phyloP scores from a whole-genome alignment of 1,140 invertebrate species.

The Globodera ellingtonae region DNA sequence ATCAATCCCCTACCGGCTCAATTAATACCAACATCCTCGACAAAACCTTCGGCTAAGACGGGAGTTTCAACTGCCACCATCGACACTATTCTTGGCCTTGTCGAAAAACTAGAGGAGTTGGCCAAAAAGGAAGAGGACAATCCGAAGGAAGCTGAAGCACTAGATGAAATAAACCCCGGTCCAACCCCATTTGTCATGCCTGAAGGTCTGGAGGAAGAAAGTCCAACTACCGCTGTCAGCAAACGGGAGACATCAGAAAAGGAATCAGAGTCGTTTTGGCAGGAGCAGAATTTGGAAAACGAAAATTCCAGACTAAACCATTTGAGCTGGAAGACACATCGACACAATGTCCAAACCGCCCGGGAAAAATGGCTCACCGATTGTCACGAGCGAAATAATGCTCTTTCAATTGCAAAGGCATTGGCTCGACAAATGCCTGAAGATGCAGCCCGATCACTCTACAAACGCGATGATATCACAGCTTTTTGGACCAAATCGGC shows the following conservation, averaged over 20 bases:
- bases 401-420: constrained; percentile 5
- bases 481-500: background rate
- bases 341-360: background rate
- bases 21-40: too few relatives aligned
- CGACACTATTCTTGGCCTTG: too few relatives aligned
- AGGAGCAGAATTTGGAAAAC: background rate
- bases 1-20: too few relatives aligned
- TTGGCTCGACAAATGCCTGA: constrained; percentile 6
- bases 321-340: background rate
- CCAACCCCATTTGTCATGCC: constrained; percentile 2
- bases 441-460: background rate
- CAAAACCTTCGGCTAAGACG: too few relatives aligned
- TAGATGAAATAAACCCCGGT: background rate
- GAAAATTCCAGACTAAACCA: background rate
- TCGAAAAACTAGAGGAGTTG: background rate
- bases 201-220: background rate
- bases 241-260: background rate
- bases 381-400: background rate
- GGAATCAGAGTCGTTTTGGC: background rate
- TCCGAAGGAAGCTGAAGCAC: background rate
- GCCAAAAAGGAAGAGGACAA: background rate
- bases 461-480: constrained; percentile 10
- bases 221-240: background rate
- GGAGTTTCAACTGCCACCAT: too few relatives aligned
- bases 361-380: background rate